phyloP scores from a whole-genome alignment of 2,888 invertebrate species.

The Cetonia aurata region DNA sequence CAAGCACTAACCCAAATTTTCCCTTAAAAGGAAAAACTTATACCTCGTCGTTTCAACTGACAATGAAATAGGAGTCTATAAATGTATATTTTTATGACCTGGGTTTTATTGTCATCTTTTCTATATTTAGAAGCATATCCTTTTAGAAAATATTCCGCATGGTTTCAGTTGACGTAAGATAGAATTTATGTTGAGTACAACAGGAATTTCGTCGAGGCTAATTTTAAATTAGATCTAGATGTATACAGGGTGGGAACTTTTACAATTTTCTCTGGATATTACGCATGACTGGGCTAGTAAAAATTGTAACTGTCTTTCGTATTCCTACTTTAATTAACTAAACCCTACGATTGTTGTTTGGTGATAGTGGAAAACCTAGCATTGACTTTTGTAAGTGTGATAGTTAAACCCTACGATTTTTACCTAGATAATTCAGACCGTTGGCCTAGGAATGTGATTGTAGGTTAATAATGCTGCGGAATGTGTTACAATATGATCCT shows the following conservation, averaged over 20 bases:
- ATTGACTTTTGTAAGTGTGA: too few species aligned
- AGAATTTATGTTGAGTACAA: not conserved
- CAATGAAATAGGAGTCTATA: too few species aligned
- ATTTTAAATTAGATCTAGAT: not conserved
- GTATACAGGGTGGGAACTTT: not conserved
- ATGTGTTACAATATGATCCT: slow-evolving; percentile 9
- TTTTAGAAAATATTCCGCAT: too few species aligned
- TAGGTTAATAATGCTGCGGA: not conserved
- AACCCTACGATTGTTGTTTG: not conserved
- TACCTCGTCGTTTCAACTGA: too few species aligned
- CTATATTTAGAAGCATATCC: too few species aligned
- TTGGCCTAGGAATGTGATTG: not conserved
- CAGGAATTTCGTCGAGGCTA: not conserved
- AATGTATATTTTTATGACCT: too few species aligned
- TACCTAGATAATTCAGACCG: not conserved
- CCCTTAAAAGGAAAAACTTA: too few species aligned
- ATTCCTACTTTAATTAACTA: not conserved
- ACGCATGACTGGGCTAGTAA: not conserved
- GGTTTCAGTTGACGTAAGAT: too few species aligned
- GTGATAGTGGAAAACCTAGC: too few species aligned
- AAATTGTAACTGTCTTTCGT: not conserved
- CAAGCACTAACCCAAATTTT: too few species aligned
- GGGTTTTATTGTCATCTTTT: too few species aligned
- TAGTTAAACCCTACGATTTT: not conserved
- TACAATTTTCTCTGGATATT: slow-evolving; percentile 7